Evolutionary conservation across 2,888 invertebrate species (phyloP).

Genomic region (Drosophila villosipedis): DNA sequence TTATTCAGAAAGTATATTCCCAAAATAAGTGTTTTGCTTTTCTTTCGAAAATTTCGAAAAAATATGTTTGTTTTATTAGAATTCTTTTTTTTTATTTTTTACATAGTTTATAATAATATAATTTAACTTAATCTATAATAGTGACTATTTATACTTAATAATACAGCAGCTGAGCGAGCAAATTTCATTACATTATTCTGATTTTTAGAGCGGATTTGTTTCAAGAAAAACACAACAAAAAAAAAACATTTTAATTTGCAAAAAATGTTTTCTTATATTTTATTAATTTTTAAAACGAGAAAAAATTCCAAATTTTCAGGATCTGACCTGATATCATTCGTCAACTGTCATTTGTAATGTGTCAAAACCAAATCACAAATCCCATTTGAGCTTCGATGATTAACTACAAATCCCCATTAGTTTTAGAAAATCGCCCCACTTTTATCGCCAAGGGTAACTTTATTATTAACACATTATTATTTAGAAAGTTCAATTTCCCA

Average conservation of each 20-base stretch:
- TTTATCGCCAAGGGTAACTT: no score
- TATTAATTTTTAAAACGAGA: not conserved
- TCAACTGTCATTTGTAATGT: not conserved
- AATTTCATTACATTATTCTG: not conserved
- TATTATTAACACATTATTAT: not conserved
- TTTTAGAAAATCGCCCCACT: no score
- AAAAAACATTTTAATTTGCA: not conserved
- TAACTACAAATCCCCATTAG: not conserved
- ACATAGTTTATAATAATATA: not conserved
- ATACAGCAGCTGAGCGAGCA: not conserved
- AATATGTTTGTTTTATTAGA: not conserved
- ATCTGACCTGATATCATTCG: not conserved
- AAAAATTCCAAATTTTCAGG: not conserved
- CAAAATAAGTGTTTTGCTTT: not conserved
- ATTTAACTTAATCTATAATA: not conserved
- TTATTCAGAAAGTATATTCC: not conserved
- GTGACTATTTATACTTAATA: no score
- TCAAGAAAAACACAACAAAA: not conserved
- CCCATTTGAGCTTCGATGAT: not conserved
- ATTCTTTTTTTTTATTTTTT: not conserved
- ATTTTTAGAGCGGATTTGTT: not conserved
- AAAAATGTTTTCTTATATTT: not conserved
- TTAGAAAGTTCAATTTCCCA: not conserved
- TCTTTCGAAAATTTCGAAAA: not conserved
- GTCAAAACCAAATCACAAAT: not conserved